Percentiles rank a stretch among this genome's conserved stretches.
Conservation (phyloP, 2,113 vertebrate genomes). For the Corythoichthys intestinalis region DNA sequence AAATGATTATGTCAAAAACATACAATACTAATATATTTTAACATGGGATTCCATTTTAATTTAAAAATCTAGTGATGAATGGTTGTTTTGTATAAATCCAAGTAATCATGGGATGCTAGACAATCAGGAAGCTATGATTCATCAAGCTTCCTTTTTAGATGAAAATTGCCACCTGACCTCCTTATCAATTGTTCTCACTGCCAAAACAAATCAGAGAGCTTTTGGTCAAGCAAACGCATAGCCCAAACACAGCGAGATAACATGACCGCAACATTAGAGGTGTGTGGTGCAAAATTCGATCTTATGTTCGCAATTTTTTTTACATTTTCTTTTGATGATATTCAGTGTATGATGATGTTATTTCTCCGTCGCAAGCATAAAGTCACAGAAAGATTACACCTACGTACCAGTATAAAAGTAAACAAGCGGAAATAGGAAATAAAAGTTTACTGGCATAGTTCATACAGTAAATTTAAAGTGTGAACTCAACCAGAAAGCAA, state of each 20-base stretch:
- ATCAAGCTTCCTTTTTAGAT: slow-evolving; percentile 51
- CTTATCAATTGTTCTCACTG: slow-evolving; percentile 50
- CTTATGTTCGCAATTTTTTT: slow-evolving; percentile 8
- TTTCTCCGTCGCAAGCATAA: background rate
- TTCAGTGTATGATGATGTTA: background rate
- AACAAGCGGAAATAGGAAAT: background rate
- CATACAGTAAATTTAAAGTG: background rate
- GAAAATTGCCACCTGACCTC: slow-evolving; percentile 47
- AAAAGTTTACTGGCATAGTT: no score
- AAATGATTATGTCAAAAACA: background rate
- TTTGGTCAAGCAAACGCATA: slow-evolving; percentile 15
- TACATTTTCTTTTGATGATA: slow-evolving; percentile 6
- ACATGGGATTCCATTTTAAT: background rate
- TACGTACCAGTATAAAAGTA: background rate
- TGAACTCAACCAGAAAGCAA: background rate
- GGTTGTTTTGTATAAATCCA: slow-evolving; percentile 11
- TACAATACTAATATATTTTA: background rate
- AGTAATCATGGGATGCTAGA: slow-evolving; percentile 9
- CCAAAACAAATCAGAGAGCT: slow-evolving; percentile 50
- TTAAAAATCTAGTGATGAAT: background rate
- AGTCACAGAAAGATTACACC: background rate
- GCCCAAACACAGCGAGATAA: slow-evolving; percentile 11
- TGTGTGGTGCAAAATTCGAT: slow-evolving; percentile 8
- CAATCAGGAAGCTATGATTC: slow-evolving; percentile 55
- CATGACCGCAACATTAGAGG: slow-evolving; percentile 5